These are phyloP conservation scores for Pheosia gnoma DNA, from an alignment of 2,888 invertebrate genomes.

Conservation along the genomic window DNA sequence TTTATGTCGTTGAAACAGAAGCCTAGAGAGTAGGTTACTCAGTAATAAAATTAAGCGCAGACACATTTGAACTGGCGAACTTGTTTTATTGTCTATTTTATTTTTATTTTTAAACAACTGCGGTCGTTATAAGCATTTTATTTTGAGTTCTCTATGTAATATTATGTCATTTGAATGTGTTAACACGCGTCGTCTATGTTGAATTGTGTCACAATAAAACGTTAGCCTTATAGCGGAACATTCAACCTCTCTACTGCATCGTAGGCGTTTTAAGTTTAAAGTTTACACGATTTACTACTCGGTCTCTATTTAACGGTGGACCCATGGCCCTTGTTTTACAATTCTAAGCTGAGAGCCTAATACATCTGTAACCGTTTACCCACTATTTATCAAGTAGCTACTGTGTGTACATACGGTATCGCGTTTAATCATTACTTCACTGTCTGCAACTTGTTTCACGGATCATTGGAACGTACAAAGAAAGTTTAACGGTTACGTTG, in stretches of 20 bases:
- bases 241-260: constrained; percentile 16
- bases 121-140: no score
- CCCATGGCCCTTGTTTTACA: constrained; percentile 6
- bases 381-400: constrained; percentile 18
- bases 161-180: not conserved
- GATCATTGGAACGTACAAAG: constrained; percentile 48
- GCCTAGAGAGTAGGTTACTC: constrained; percentile 26
- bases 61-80: not conserved
- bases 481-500: constrained; percentile 40
- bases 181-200: constrained; percentile 3
- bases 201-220: constrained; percentile 19
- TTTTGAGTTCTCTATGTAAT: no score
- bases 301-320: constrained; percentile 11
- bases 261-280: constrained; percentile 17
- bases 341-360: constrained; percentile 6
- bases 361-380: constrained; percentile 17
- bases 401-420: constrained; percentile 22
- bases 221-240: constrained; percentile 24
- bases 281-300: constrained; percentile 18
- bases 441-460: constrained; percentile 49
- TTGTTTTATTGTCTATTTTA: not conserved
- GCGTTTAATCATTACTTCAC: constrained; percentile 38
- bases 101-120: constrained; percentile 1
- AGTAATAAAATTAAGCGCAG: not conserved
- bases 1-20: constrained; percentile 26